Evolutionary conservation across 35 echinoderm and acorn worm species (phyloP).

Genomic region (Holothuria glaberrima): DNA sequence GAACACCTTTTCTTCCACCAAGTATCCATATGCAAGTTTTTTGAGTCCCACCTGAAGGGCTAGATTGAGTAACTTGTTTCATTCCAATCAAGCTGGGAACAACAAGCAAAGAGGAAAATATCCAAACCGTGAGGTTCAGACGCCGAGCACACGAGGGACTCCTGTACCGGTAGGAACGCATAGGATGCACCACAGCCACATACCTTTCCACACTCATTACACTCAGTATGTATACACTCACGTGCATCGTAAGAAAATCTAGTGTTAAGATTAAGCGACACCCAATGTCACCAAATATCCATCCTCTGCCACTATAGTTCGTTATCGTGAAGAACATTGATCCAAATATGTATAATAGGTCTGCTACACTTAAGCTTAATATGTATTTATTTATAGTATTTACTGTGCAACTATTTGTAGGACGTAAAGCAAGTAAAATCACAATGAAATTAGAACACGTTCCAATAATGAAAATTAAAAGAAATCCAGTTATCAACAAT

Average conservation of each 20-base stretch:
- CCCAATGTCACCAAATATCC: slow-evolving; percentile 57
- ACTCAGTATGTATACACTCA: slow-evolving; percentile 58
- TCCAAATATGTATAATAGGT: slow-evolving; percentile 51
- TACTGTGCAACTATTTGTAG: slow-evolving; percentile 35
- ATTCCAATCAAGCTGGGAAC: slow-evolving; percentile 6
- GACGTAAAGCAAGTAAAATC: slow-evolving; percentile 32
- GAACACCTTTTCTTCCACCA: not conserved
- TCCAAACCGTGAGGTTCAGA: slow-evolving; percentile 34
- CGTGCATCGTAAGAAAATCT: slow-evolving; percentile 59
- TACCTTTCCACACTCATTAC: slow-evolving; percentile 72
- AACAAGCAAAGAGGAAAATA: not conserved
- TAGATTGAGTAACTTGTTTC: not conserved
- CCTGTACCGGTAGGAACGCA: slow-evolving; percentile 56
- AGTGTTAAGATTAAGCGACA: slow-evolving; percentile 36
- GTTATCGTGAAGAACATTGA: slow-evolving; percentile 61
- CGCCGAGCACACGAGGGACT: slow-evolving; percentile 36
- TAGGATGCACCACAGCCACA: slow-evolving; percentile 64
- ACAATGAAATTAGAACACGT: slow-evolving; percentile 31
- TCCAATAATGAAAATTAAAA: slow-evolving; percentile 58
- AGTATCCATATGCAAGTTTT: slow-evolving; percentile 39
- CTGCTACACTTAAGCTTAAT: slow-evolving; percentile 44
- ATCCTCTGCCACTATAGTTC: slow-evolving; percentile 7
- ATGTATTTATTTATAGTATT: slow-evolving; percentile 67
- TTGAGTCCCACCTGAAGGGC: not conserved
- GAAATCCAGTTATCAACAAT: slow-evolving; percentile 39